Evolutionary conservation across 2,797 vertebrate genomes (phyloP), one percentile per base, ranked within the genome.

Genomic region (Rhinatrema bivittatum): DNA sequence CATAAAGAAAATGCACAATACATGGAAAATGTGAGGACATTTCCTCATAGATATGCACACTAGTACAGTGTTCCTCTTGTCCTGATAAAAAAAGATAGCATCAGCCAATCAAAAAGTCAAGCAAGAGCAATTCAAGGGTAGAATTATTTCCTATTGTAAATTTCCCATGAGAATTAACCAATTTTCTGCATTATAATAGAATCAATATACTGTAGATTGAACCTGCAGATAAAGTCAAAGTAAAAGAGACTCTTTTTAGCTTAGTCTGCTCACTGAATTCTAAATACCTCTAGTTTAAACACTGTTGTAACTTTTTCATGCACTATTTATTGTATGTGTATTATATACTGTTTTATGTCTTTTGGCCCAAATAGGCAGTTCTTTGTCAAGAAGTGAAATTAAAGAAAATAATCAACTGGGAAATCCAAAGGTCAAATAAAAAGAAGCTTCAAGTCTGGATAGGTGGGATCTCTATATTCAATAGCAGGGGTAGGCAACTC

Each of bases 151-250:
- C 79, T 80, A 77, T 82, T 87, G 74, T 68, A 77, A 73, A 74
- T 82, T 83, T 87, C 81, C 81, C 65, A 51, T 55, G 85, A 85
- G 87, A 87, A 80, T 74, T 74, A 87, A 80, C 62, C 86, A 89
- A 89, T 92, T 90, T 88, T 89, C 85, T 83, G 76, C 80, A 83
- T 88, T 85, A 87, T 84, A 89, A 91, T 90, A 80, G 80, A 89
- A 92, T 90, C 88, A 90, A 84, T 81, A 87, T 88, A 88, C 80
- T 82, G 82, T 74, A 86, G 83, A 87, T 88, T 76, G 83, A 78
- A 82, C 70, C 64, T 57, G 62, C 46, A 55, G 89, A 90, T 91
- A 86, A 70, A 65, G 79, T 86, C 78, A 78, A 42, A 39, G 74
- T 56, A 60, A 68, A 71, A 72, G 68, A 63, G 75, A 65, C 16